Evolutionary conservation across 2,888 invertebrate species (phyloP), one percentile per base, ranked within the genome.

Genomic region (Hedya salicella): DNA sequence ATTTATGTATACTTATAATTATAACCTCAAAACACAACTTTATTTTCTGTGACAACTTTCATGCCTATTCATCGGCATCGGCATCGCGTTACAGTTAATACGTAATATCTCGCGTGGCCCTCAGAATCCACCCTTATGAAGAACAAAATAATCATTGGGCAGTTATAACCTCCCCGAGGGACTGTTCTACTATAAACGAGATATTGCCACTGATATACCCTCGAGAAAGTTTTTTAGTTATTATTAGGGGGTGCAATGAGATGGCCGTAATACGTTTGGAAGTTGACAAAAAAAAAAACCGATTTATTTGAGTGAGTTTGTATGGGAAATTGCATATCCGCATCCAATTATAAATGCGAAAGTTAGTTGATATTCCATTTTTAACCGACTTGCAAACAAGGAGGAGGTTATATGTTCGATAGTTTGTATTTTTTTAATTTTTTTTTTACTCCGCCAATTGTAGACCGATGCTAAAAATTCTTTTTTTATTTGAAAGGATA

Each of bases 91-190:
- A 49, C 50, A 21, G 42, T 40, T n/a, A n/a, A n/a, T 42, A 57
- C 36, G 48, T 13, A 53, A 25, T n/a, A 42, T 44, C 48, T 25
- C 56, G 25, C 36, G 57, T 40, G 42, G 49, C 50, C 65, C 64
- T 17, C 73, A 78, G 76, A 86, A 86, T 87, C 78, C 49, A 70
- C 71, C 75, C 74, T 63, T 62, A 67, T 57, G 59, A 70, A 75
- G 78, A 77, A 79, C 85, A 85, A 88, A 90, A 91, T 91, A 90
- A 91, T 91, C 90, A 91, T 91, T 86, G 91, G 89, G 87, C 82
- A 89, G 86, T 90, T 86, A 87, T 81, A 86, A 82, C 77, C 81
- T 80, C 85, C 89, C 80, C 67, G 68, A 86, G 91, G 90, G 82
- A 85, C 81, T 82, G 83, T 86, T 85, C 75, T 80, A 86, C 85